Base-by-base conservation (phyloP, 2,113 vertebrate genomes). In the Chaetops frenatus region DNA sequence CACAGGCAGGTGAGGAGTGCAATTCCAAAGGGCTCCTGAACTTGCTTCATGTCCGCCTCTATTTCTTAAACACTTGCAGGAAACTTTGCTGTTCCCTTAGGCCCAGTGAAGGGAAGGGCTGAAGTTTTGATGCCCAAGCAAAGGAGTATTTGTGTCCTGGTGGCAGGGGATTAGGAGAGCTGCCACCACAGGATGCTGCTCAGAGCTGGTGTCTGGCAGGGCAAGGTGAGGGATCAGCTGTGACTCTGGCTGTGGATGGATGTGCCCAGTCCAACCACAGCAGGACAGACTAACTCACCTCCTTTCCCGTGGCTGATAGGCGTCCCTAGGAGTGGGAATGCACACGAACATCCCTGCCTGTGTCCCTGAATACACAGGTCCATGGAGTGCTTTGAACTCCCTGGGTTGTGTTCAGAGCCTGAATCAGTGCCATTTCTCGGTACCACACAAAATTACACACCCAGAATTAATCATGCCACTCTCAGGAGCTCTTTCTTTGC, bases 381-480 rank as follows among this genome's bases (percentile, higher is more conserved):
- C 76, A 4, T 0, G 6, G 4, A 44, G 60, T 82, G 50, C 61
- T 66, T 28, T 86, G 81, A 88, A n/a, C 72, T 72, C 83, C 1
- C 6, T 29, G 36, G 31, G 15, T 33, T 33, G 51, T 62, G 19
- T 54, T 64, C 54, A 93, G 94, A 87, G 80, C 42, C 80, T 70
- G 88, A 86, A 92, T 67, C 61, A 53, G 86, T n/a, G 53, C 17
- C 6, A 48, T 87, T 95, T 95, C 96, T 84, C 4, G 0, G 33
- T 70, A 64, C 36, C 50, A 70, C 51, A 85, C 81, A 27, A 86
- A 89, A 96, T 92, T 71, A 62, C 88, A 64, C 96, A 87, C 92
- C 87, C 80, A 27, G 91, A 96, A 96, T 95, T 92, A 94, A 90
- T 87, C 88, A 33, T 44, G 71, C 15, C 65, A 57, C 71, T 90